A percentile compares a stretch with the other conserved stretches of the same genome.
phyloP scores from a whole-genome alignment of 2,113 vertebrate species.

The Cisticola juncidis region DNA sequence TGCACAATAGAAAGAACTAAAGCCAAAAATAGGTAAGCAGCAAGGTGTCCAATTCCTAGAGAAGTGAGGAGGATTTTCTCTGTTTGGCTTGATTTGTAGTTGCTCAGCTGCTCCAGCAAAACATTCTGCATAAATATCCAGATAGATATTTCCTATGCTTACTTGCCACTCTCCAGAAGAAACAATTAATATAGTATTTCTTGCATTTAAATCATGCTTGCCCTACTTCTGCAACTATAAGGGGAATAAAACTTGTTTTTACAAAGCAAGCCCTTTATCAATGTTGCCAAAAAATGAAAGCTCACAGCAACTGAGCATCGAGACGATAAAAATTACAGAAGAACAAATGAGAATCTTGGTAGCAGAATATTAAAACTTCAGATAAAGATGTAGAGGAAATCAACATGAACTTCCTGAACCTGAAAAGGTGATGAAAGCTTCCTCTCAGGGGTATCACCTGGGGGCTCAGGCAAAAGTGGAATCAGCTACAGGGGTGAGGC shows the following conservation, averaged over 20 bases:
- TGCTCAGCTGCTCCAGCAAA: not conserved
- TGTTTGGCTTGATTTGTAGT: not conserved
- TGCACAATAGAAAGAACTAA: not conserved
- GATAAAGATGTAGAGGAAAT: not conserved
- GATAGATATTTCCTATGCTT: slow-evolving; percentile 10
- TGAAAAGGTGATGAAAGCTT: not conserved
- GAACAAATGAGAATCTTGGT: not conserved
- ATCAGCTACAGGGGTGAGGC: not conserved
- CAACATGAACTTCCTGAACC: not conserved
- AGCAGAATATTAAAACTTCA: not conserved
- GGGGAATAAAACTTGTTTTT: slow-evolving; percentile 56
- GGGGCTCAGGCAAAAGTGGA: not conserved
- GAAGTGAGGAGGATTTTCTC: not conserved
- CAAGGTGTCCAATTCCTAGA: not conserved
- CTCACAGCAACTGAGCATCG: not conserved
- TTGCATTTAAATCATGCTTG: slow-evolving; percentile 60
- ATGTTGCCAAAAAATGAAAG: slow-evolving; percentile 27
- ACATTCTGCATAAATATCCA: not conserved
- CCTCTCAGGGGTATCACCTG: not conserved
- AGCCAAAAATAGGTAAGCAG: not conserved
- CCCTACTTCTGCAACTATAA: slow-evolving; percentile 57
- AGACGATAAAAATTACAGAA: slow-evolving; percentile 14
- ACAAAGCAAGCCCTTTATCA: slow-evolving; percentile 20
- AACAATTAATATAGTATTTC: slow-evolving; percentile 46
- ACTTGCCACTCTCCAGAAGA: slow-evolving; percentile 13